Percentiles rank a stretch among this genome's conserved stretches.
Evolutionary conservation across 1,140 invertebrate genomes (phyloP).

Genomic region (Ganaspis sp.): DNA sequence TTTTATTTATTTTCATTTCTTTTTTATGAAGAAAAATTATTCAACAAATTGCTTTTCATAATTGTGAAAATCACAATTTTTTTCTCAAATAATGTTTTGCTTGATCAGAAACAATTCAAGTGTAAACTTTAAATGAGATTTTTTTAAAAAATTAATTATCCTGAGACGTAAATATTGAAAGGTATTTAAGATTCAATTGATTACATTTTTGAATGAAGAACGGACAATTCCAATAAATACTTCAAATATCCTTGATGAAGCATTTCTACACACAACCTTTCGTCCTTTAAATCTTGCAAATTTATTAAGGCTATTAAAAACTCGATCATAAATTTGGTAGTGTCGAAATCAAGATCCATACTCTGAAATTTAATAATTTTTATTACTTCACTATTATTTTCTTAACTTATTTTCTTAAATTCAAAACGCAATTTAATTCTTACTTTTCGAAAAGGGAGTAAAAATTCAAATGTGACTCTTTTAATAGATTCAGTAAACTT

Average conservation of each 20-base stretch:
- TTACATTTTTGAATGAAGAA: background rate
- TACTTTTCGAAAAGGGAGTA: background rate
- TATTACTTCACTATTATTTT: background rate
- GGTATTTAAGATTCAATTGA: too few relatives aligned
- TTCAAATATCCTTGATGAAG: background rate
- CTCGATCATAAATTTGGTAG: background rate
- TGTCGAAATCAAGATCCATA: too few relatives aligned
- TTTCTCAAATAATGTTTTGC: too few relatives aligned
- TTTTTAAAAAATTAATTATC: too few relatives aligned
- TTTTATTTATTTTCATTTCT: too few relatives aligned
- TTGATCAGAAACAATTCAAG: too few relatives aligned
- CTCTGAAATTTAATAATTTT: background rate
- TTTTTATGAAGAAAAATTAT: too few relatives aligned
- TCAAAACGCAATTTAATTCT: background rate
- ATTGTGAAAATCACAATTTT: too few relatives aligned
- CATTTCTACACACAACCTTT: background rate
- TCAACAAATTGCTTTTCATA: too few relatives aligned
- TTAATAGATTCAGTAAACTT: background rate
- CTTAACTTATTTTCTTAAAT: background rate
- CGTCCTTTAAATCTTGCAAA: background rate
- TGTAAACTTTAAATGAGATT: too few relatives aligned
- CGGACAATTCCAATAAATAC: background rate
- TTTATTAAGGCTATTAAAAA: slow-evolving; percentile 1
- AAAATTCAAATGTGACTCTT: background rate
- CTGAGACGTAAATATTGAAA: too few relatives aligned